phyloP scores from a whole-genome alignment of 2,888 invertebrate species.

The Timema podura region DNA sequence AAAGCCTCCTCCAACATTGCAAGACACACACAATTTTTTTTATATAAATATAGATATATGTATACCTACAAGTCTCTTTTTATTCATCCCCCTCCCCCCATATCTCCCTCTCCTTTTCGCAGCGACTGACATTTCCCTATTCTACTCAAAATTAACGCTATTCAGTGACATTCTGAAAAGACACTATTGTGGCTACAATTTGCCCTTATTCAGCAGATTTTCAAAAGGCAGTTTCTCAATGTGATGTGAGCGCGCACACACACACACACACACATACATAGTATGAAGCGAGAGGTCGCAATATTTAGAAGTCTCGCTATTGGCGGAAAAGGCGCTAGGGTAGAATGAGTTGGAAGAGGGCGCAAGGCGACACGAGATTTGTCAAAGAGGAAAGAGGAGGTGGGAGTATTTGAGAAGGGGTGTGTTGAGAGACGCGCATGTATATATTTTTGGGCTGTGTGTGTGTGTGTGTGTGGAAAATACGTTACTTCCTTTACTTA shows the following conservation, averaged over 20 bases:
- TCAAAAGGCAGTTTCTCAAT: conserved; percentile 31
- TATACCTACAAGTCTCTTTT: conserved; percentile 13
- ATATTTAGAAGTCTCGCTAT: conserved; percentile 28
- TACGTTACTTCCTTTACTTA: no score
- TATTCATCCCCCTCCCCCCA: conserved; percentile 13
- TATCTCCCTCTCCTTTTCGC: conserved; percentile 19
- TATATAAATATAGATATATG: no score
- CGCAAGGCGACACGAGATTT: conserved; percentile 2
- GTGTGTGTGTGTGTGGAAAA: no score
- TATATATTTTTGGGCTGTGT: no score
- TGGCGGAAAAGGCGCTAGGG: conserved; percentile 22
- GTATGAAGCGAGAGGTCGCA: conserved; percentile 16
- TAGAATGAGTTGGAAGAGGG: conserved; percentile 16
- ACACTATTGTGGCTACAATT: conserved; percentile 36
- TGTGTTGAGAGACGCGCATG: background rate
- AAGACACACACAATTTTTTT: background rate
- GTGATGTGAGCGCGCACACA: conserved; percentile 19
- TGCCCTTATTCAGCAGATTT: conserved; percentile 34
- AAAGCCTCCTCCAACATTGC: conserved; percentile 19
- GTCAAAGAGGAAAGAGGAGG: background rate
- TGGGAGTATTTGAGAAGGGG: conserved; percentile 3
- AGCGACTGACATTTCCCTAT: conserved; percentile 30
- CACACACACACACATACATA: background rate
- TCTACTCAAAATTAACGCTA: conserved; percentile 35
- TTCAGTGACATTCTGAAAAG: conserved; percentile 35